Evolutionary conservation across 1,140 invertebrate species (phyloP).

Genomic region (Cephus cinctus): DNA sequence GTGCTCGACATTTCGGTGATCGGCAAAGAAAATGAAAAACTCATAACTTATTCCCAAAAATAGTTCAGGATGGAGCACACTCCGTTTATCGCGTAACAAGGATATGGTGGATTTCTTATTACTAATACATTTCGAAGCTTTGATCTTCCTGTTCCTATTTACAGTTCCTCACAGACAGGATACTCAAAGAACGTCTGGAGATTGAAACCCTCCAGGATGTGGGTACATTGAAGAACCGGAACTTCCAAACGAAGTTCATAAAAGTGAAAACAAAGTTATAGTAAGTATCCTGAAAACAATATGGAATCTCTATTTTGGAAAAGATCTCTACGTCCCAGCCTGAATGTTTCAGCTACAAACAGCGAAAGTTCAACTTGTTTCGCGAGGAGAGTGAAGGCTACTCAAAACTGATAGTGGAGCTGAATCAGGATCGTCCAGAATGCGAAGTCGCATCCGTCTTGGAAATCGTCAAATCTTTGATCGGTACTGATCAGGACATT

Average conservation of each 20-base stretch:
- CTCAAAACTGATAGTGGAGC: conserved; percentile 94
- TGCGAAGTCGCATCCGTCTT: conserved; percentile 63
- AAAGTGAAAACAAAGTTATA: conserved; percentile 97
- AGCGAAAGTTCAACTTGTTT: conserved; percentile 98
- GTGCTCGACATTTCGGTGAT: no score
- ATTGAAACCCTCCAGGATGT: conserved; percentile 90
- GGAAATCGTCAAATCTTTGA: conserved; percentile 89
- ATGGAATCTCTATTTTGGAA: no score
- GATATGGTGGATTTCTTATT: no score
- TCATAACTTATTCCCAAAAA: no score
- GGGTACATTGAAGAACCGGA: conserved; percentile 87
- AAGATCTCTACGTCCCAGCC: no score
- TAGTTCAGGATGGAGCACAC: no score
- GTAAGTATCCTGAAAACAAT: conserved; percentile 81
- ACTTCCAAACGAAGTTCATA: conserved; percentile 95
- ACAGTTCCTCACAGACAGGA: conserved; percentile 76
- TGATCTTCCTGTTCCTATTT: conserved; percentile 40
- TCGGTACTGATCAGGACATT: conserved; percentile 65
- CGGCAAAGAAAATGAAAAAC: no score
- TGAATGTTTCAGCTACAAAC: conserved; percentile 95
- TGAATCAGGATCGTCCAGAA: conserved; percentile 83
- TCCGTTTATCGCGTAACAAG: no score
- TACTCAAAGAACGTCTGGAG: conserved; percentile 90
- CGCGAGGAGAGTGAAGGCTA: conserved; percentile 99
- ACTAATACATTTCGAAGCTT: no score